A percentile compares a stretch with the other conserved stretches of the same genome.
These are phyloP conservation scores for Tachystola acroxantha DNA, from an alignment of 2,888 invertebrate genomes.

Conservation along the genomic window DNA sequence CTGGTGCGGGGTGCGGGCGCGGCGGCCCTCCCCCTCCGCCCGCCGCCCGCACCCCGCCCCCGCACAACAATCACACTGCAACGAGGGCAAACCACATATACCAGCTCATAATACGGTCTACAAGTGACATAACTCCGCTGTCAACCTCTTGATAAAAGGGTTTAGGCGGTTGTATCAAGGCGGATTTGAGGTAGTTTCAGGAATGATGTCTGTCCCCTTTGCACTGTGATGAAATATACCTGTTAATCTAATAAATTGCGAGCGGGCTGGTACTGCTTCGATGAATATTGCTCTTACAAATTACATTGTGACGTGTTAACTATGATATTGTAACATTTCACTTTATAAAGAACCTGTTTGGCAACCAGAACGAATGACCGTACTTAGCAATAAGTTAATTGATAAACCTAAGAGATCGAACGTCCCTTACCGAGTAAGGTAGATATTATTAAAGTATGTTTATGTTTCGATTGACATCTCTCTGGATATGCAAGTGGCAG, in stretches of 20 bases:
- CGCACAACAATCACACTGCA: background rate
- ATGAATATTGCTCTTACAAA: constrained; percentile 59
- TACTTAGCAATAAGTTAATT: constrained; percentile 75
- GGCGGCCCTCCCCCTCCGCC: constrained; percentile 28
- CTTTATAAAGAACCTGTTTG: constrained; percentile 55
- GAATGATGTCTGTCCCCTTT: no score
- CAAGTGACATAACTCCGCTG: no score
- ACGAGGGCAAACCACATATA: no score
- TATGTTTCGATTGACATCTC: constrained; percentile 69
- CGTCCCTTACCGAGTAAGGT: constrained; percentile 79
- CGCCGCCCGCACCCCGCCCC: background rate
- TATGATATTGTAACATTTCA: constrained; percentile 38
- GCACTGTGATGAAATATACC: constrained; percentile 20
- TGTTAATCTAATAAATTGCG: constrained; percentile 34
- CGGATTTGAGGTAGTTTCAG: no score
- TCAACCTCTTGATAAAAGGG: no score
- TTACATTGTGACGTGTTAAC: constrained; percentile 48
- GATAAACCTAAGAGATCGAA: constrained; percentile 76
- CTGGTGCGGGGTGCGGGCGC: constrained; percentile 24
- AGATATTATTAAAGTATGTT: constrained; percentile 69
- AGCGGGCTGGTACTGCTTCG: constrained; percentile 73
- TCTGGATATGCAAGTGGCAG: constrained; percentile 43
- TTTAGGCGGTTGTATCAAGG: no score
- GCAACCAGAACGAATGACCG: constrained; percentile 60
- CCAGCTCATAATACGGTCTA: no score